phyloP scores from a whole-genome alignment of 2,888 invertebrate species.

The Bursaphelenchus okinawaensis region DNA sequence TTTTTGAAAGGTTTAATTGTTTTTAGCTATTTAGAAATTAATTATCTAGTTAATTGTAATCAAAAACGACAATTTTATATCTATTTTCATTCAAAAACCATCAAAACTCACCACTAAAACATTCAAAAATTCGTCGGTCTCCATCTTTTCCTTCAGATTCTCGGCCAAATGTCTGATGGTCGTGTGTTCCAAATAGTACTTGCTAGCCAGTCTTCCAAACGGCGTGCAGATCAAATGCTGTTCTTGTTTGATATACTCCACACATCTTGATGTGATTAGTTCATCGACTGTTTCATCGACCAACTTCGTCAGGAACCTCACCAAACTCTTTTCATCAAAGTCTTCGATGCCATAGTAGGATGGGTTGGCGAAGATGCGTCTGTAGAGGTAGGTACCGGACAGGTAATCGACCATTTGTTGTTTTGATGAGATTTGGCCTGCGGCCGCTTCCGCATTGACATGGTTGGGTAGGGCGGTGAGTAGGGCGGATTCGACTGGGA shows the following conservation, averaged over 20 bases:
- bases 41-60: too few relatives aligned
- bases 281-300: conserved; percentile 74
- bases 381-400: conserved; percentile 96
- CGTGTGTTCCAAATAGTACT: conserved; percentile 87
- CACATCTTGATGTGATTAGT: conserved; percentile 73
- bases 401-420: conserved; percentile 91
- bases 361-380: conserved; percentile 59
- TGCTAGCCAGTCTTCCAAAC: conserved; percentile 87
- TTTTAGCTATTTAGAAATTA: too few relatives aligned
- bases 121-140: conserved; percentile 70
- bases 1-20: too few relatives aligned
- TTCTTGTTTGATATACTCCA: conserved; percentile 72
- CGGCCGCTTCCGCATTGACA: conserved; percentile 85
- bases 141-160: conserved; percentile 66
- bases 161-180: conserved; percentile 79
- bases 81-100: background rate
- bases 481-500: conserved; percentile 92
- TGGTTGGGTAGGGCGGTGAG: conserved; percentile 87
- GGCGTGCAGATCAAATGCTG: conserved; percentile 68
- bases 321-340: conserved; percentile 62
- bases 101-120: conserved; percentile 63
- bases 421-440: conserved; percentile 85
- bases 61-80: too few relatives aligned
- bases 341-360: conserved; percentile 76
- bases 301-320: conserved; percentile 71